Evolutionary conservation across 30 jellyfish, hydroid and myxozoan genomes (phyloP).

Genomic region (Hydra vulgaris): DNA sequence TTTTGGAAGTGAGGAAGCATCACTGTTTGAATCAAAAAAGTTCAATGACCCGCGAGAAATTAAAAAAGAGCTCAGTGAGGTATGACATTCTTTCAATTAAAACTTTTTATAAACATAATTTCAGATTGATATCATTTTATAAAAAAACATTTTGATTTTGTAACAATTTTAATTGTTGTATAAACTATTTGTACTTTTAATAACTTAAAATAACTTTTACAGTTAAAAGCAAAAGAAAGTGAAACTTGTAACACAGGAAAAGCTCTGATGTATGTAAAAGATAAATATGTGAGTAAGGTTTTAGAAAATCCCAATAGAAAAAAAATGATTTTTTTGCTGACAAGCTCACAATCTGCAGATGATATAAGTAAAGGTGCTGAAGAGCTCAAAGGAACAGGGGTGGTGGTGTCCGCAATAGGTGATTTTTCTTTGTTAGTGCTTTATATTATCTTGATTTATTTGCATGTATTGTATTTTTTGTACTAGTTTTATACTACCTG

Average conservation of each 20-base stretch:
- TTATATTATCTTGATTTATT: neutral
- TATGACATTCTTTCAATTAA: too few relatives aligned
- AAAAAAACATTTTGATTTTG: too few relatives aligned
- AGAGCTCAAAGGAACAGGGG: conserved; percentile 88
- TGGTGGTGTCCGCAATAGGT: conserved; percentile 62
- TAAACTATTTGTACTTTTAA: too few relatives aligned
- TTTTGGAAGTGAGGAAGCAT: conserved; percentile 46
- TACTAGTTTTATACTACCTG: neutral
- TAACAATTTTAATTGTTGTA: too few relatives aligned
- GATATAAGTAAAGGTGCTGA: conserved; percentile 83
- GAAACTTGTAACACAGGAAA: conserved; percentile 68
- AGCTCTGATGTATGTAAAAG: conserved; percentile 61
- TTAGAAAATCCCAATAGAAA: conserved; percentile 32
- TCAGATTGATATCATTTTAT: too few relatives aligned
- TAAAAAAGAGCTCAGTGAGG: conserved; percentile 11
- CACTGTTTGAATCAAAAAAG: conserved; percentile 36
- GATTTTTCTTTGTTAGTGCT: neutral
- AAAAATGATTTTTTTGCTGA: conserved; percentile 40
- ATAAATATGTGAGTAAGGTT: conserved; percentile 34
- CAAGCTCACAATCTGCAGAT: conserved; percentile 64
- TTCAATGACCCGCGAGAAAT: conserved; percentile 6
- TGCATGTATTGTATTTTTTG: neutral
- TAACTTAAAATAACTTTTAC: neutral
- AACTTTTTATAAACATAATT: too few relatives aligned
- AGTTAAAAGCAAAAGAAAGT: conserved; percentile 65